phyloP scores from a whole-genome alignment of 2,888 invertebrate species.

The Nysson spinosus region DNA sequence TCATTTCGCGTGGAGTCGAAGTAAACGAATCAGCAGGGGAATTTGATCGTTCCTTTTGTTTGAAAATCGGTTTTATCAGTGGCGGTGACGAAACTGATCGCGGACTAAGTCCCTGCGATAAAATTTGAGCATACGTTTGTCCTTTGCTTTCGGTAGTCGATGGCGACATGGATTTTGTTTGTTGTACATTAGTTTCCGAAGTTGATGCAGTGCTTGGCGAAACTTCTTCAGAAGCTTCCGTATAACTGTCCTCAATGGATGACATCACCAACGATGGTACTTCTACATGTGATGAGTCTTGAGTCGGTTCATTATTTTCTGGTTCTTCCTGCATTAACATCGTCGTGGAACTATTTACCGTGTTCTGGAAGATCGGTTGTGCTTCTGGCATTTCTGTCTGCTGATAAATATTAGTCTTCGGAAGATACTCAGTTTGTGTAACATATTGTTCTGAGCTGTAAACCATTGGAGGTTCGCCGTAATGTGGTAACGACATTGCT shows the following conservation, averaged over 20 bases:
- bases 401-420: slow-evolving; percentile 56
- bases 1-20: slow-evolving; percentile 43
- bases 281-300: too few relatives aligned
- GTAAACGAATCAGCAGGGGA: slow-evolving; percentile 41
- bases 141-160: slow-evolving; percentile 46
- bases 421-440: slow-evolving; percentile 65
- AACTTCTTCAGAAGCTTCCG: too few relatives aligned
- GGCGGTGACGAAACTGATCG: slow-evolving; percentile 72
- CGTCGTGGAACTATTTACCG: neutral
- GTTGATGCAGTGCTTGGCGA: neutral
- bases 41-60: slow-evolving; percentile 48
- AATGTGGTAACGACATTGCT: slow-evolving; percentile 55
- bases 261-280: too few relatives aligned
- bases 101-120: slow-evolving; percentile 82
- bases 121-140: slow-evolving; percentile 82
- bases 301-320: slow-evolving; percentile 2
- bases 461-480: slow-evolving; percentile 54
- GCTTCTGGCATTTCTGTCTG: slow-evolving; percentile 49
- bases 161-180: too few relatives aligned
- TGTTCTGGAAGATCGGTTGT: slow-evolving; percentile 19
- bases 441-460: slow-evolving; percentile 69
- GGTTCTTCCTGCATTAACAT: slow-evolving; percentile 2
- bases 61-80: too few relatives aligned
- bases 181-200: neutral
- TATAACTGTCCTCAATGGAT: too few relatives aligned